Base-by-base conservation (phyloP, 1,140 invertebrate species). In the Lysiphlebus fabarum region DNA sequence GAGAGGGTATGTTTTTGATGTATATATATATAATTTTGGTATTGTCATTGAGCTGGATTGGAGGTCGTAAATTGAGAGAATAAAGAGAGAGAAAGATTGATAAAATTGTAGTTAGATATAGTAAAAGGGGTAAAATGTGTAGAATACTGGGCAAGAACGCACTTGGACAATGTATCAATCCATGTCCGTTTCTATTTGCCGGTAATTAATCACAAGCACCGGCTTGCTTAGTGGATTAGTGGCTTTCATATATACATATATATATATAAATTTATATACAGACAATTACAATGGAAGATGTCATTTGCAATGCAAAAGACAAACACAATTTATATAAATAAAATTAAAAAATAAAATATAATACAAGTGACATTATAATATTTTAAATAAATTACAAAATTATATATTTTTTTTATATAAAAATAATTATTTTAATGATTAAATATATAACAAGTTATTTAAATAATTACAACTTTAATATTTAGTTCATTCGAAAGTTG, bases 181-280 rank as follows among this genome's bases (percentile, higher is more conserved):
- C 34, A 60, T 40, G 58, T 60, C 58, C 51, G 58, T 53, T 60
- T 51, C 58, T 60, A 60, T 60, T 60, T 60, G 58, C 42, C 50
- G 58, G 58, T 60, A 60, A 60, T 60, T 60, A 60, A 60, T 60
- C 58, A 60, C 56, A 57, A 57, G 45, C 44, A 45, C 44, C 56
- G 56, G 56, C 47, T 57, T 48, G 47, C 56, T 57, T 57, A 57
- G 47, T 38, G 56, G 47, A 57, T 57, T 57, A 57, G 47, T 57
- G 47, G 37, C 56, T 48, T 8, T 26, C 17, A 26, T 4, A 26
- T 26, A 26, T 26, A 26, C 17, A 26, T 26, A 26, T 4, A 26
- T 26, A 26, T 26, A 26, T 4, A 26, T 26, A 26, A 2, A 26
- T 2, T 2, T 26, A 2, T 26, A 26, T 26, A 26, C 4, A 26